Percentiles rank a stretch among this genome's conserved stretches.
Evolutionary conservation across 2,113 vertebrate species (phyloP).

Genomic region (Paedocypris sp.): DNA sequence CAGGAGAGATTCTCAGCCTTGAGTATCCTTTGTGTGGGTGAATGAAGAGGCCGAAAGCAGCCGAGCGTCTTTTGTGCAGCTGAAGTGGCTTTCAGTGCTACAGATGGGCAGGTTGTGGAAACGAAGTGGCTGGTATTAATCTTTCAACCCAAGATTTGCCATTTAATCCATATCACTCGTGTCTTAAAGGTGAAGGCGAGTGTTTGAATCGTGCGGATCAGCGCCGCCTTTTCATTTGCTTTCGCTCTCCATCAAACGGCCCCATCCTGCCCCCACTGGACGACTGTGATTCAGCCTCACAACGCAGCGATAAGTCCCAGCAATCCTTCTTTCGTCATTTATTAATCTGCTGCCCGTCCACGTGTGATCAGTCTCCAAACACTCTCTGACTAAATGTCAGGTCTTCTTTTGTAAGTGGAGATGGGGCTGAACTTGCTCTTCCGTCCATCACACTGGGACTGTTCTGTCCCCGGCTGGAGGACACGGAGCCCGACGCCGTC

Average conservation of each 20-base stretch:
- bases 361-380: background rate
- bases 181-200: background rate
- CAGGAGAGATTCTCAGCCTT: constrained; percentile 21
- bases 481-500: too few relatives aligned
- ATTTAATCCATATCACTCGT: constrained; percentile 17
- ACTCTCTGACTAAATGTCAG: constrained; percentile 20
- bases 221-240: background rate
- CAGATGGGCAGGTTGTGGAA: constrained; percentile 11
- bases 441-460: too few relatives aligned
- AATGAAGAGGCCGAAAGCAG: constrained; percentile 14
- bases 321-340: background rate
- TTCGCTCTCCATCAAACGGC: background rate
- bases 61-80: constrained; percentile 1
- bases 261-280: background rate
- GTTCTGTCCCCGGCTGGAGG: too few relatives aligned
- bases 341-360: background rate
- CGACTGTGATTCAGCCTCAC: background rate
- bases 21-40: constrained; percentile 20
- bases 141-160: constrained; percentile 16
- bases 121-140: constrained; percentile 16
- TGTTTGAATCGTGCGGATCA: background rate
- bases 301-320: background rate
- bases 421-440: constrained; percentile 2
- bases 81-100: constrained; percentile 8
- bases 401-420: constrained; percentile 16